Conservation (phyloP, 1,140 invertebrate species). For the Vanessa atalanta region DNA sequence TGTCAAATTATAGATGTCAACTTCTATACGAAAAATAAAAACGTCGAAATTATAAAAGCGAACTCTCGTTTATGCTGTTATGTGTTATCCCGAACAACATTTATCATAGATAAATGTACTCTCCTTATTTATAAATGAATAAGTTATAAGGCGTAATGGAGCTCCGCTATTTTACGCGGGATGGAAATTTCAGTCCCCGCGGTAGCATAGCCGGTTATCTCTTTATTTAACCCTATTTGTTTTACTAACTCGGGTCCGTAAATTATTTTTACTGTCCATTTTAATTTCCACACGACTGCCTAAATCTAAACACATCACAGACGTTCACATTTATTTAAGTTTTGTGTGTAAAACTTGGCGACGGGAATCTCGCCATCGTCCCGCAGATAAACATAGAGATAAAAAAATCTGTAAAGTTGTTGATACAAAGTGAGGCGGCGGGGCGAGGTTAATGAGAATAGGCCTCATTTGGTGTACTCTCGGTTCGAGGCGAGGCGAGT, state of each 20-base stretch:
- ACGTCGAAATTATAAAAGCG: constrained; percentile 15
- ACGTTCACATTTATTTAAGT: constrained; percentile 2
- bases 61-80: constrained; percentile 5
- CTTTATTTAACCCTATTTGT: constrained; percentile 23
- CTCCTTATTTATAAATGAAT: constrained; percentile 36
- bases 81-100: constrained; percentile 20
- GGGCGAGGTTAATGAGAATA: constrained; percentile 67
- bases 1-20: background rate
- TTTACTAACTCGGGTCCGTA: constrained; percentile 2
- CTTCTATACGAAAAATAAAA: background rate
- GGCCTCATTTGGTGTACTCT: constrained; percentile 54
- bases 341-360: constrained; percentile 4
- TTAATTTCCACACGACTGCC: constrained; percentile 12
- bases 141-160: constrained; percentile 38
- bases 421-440: constrained; percentile 42
- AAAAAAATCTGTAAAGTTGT: constrained; percentile 53
- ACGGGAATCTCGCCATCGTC: constrained; percentile 12
- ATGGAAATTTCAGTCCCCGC: constrained; percentile 31
- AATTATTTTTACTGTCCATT: constrained; percentile 16
- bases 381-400: constrained; percentile 35
- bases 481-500: constrained; percentile 55
- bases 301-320: background rate
- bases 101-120: constrained; percentile 27
- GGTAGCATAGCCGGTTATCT: constrained; percentile 24
- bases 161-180: constrained; percentile 27